Percentiles rank a stretch among this genome's conserved stretches.
These are phyloP conservation scores for Takifugu flavidus DNA, from an alignment of 2,113 vertebrate species.

Conservation along the genomic window DNA sequence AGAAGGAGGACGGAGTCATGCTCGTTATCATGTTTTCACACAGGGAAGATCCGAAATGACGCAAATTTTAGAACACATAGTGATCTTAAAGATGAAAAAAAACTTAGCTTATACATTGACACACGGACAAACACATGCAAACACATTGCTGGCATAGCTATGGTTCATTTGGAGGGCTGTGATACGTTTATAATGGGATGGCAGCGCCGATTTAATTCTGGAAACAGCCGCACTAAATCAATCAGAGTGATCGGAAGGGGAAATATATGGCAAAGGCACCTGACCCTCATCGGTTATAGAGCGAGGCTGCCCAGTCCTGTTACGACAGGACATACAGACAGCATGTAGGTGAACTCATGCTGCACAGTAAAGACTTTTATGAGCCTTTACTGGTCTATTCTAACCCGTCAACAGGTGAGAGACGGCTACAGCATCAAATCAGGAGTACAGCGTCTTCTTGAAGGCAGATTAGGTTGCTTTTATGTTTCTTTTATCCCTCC, in stretches of 20 bases:
- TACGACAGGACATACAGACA: too few relatives aligned
- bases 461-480: too few relatives aligned
- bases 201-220: background rate
- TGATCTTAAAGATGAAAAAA: background rate
- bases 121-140: background rate
- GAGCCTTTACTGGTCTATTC: too few relatives aligned
- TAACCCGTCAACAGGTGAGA: too few relatives aligned
- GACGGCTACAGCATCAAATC: too few relatives aligned
- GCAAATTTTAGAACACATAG: background rate
- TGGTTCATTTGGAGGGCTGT: conserved; percentile 4
- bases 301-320: background rate
- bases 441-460: too few relatives aligned
- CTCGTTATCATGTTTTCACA: background rate
- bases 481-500: too few relatives aligned
- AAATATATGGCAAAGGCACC: background rate
- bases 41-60: background rate
- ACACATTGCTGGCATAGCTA: conserved; percentile 4
- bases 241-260: background rate
- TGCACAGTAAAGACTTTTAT: too few relatives aligned
- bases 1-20: background rate
- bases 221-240: background rate
- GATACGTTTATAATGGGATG: background rate
- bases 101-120: too few relatives aligned
- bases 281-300: background rate
- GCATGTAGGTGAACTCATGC: too few relatives aligned